Evolutionary conservation across 2,797 vertebrate genomes (phyloP).

Genomic region (Sarcophilus harrisii): DNA sequence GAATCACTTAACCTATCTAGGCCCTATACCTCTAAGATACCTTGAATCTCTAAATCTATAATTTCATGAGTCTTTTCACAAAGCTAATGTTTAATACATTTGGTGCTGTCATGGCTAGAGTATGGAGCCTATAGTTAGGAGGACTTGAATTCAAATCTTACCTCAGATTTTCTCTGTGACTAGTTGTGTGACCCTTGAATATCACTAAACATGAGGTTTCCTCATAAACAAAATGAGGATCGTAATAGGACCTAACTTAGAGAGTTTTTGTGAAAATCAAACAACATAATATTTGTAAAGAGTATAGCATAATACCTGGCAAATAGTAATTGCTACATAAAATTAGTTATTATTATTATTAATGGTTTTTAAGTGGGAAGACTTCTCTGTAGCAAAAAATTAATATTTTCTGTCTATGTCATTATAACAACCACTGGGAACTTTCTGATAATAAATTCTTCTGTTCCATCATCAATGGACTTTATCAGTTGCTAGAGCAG

Average conservation of each 20-base stretch:
- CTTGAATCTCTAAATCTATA: background rate
- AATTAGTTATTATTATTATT: background rate
- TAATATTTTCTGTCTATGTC: background rate
- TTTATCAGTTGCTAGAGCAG: background rate
- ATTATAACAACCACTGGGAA: background rate
- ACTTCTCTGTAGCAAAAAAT: background rate
- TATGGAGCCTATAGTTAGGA: background rate
- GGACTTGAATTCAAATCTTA: background rate
- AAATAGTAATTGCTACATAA: background rate
- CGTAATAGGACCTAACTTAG: background rate
- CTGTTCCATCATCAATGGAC: background rate
- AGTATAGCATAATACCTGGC: background rate
- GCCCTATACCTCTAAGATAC: background rate
- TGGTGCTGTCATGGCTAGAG: background rate
- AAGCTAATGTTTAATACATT: background rate
- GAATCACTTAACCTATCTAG: background rate
- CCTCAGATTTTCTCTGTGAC: background rate
- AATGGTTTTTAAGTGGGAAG: background rate
- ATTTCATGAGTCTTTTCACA: background rate
- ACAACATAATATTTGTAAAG: background rate
- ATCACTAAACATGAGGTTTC: background rate
- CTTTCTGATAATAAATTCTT: background rate
- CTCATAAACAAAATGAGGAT: background rate
- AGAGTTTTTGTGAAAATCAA: background rate
- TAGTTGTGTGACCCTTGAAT: background rate